phyloP scores from a whole-genome alignment of 2,113 vertebrate species.

The Rhinoderma darwinii region DNA sequence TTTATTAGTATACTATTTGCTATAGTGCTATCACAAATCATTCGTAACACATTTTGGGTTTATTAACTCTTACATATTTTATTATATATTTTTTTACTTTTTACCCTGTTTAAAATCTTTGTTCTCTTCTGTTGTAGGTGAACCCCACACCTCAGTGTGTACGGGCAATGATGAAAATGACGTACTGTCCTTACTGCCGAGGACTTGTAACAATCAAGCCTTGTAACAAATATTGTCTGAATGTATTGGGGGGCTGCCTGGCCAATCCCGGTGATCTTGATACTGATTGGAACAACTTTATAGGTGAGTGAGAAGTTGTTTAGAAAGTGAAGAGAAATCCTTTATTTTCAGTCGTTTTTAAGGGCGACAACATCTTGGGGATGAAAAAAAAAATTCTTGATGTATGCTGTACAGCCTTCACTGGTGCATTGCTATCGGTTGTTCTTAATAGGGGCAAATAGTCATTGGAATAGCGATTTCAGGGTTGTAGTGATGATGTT shows the following conservation, averaged over 20 bases:
- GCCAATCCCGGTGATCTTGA: constrained; percentile 96
- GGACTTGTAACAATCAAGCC: constrained; percentile 92
- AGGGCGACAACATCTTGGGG: no score
- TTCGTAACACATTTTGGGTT: neutral
- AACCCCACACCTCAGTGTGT: constrained; percentile 87
- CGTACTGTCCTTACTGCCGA: constrained; percentile 92
- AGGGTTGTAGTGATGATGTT: no score
- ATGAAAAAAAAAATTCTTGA: no score
- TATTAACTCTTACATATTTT: neutral
- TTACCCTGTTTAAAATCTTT: neutral
- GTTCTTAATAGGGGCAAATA: no score
- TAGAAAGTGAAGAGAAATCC: no score
- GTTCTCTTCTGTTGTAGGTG: constrained; percentile 73
- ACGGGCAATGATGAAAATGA: constrained; percentile 90
- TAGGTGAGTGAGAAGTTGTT: constrained; percentile 81
- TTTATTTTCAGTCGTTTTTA: no score
- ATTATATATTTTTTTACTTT: neutral
- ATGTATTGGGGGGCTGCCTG: constrained; percentile 94
- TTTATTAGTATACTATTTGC: neutral
- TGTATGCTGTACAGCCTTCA: no score
- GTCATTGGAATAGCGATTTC: no score
- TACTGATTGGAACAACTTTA: constrained; percentile 94
- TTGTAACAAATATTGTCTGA: constrained; percentile 97
- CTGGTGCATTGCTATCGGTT: no score
- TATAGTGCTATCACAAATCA: neutral